Evolutionary conservation across 92 coral and sea anemone species (phyloP), one percentile per base, ranked within the genome.

Genomic region (Anthopleura xanthogrammica): DNA sequence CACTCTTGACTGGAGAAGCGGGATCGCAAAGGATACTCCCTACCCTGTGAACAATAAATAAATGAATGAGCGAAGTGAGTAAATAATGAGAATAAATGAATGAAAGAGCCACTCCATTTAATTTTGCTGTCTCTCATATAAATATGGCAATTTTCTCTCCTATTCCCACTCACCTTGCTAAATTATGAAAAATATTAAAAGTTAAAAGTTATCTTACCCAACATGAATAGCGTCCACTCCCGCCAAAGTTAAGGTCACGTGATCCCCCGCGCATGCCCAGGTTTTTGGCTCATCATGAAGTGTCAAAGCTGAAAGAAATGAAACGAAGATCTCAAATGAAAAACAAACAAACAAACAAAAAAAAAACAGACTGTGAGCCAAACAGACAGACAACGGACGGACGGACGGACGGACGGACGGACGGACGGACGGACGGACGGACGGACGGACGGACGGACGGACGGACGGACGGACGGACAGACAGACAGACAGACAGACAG

Each of bases 191-290:
- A 62, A 62, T 16, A 6, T 36, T 5, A 19, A 71, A 23, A 22
- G 10, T 16, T 12, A 39, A 14, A 2, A 42, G 41, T 7, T 36
- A 48, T 73, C 93, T 78, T 81, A 94, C 99, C 98, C 95, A 77
- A 96, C 90, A 90, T 96, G 97, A 94, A 94, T 92, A 92, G 92
- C 91, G 87, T 94, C 99, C 46, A 96, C 80, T 23, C 99, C 99
- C 24, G 94, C 82, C 17, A 96, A 41, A 14, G 91, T 89, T 48
- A 92, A 79, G 20, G 92, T 94, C 87, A 90, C 93, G 90, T 96
- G 98, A 89, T 96, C 96, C 12, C 99, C 99, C 23, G 99, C 99
- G 89, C 95, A 95, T 79, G 95, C 98, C 88, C 94, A 90, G 52
- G 86, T 92, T 43, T 85, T 94, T 24, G 89, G 90, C 58, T 96